phyloP scores from a whole-genome alignment of 2,888 invertebrate species.

The Mantis religiosa region DNA sequence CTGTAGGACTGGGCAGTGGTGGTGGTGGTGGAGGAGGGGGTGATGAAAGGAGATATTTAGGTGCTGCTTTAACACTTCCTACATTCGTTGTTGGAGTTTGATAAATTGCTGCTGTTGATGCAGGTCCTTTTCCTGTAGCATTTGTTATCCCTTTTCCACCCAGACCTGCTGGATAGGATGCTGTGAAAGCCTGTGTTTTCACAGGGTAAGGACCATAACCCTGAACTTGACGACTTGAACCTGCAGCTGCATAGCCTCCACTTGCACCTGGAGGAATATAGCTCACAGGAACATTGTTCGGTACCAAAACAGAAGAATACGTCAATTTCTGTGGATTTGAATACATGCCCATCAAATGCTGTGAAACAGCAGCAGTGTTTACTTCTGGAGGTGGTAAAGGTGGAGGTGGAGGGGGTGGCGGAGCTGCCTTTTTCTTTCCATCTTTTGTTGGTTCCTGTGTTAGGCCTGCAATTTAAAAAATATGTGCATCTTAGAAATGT shows the following conservation, averaged over 20 bases:
- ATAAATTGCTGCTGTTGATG: not conserved
- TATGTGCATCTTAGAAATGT: not conserved
- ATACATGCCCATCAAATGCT: conserved; percentile 3
- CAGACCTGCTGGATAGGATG: conserved; percentile 2
- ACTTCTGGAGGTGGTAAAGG: conserved; percentile 17
- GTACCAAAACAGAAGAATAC: conserved; percentile 1
- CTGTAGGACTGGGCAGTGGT: not conserved
- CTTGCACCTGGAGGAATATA: not conserved
- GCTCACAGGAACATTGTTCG: conserved; percentile 1
- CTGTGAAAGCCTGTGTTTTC: not conserved
- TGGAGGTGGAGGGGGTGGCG: conserved; percentile 22
- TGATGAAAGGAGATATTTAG: not conserved
- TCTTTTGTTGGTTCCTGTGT: conserved; percentile 17
- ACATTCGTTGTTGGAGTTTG: not conserved
- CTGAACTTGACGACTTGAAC: conserved; percentile 1
- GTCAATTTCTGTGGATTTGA: not conserved
- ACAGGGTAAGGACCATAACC: not conserved
- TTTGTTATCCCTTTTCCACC: not conserved
- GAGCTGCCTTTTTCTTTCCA: conserved; percentile 22
- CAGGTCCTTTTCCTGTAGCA: not conserved
- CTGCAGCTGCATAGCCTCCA: not conserved
- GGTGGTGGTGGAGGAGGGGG: not conserved
- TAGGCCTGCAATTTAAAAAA: not conserved
- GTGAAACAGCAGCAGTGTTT: not conserved
- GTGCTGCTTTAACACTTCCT: conserved; percentile 1